Evolutionary conservation across 2,113 vertebrate genomes (phyloP).

Genomic region (Xenopus borealis): DNA sequence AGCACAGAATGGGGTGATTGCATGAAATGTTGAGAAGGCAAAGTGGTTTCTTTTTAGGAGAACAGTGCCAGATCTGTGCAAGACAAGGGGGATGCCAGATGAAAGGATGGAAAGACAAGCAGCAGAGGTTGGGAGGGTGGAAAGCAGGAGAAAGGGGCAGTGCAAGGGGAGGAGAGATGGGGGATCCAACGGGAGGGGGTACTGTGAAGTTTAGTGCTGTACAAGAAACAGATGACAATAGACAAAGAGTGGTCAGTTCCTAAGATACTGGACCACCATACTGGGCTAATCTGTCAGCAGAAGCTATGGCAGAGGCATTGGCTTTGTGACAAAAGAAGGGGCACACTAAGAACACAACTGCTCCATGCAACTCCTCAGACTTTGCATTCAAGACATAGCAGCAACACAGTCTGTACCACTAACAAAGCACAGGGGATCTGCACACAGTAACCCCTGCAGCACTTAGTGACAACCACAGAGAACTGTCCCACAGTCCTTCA

Average conservation of each 20-base stretch:
- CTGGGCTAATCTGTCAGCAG: slow-evolving; percentile 9
- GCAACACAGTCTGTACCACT: not conserved
- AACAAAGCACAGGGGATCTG: slow-evolving; percentile 10
- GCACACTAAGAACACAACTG: not conserved
- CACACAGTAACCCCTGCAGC: not conserved
- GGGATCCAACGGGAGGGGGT: slow-evolving; percentile 22
- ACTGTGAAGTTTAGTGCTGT: slow-evolving; percentile 26
- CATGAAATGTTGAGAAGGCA: too few relatives aligned
- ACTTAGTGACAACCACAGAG: not conserved
- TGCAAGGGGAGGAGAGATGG: slow-evolving; percentile 25
- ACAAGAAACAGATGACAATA: slow-evolving; percentile 44
- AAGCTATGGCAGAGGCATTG: not conserved
- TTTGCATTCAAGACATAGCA: not conserved
- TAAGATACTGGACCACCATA: slow-evolving; percentile 9
- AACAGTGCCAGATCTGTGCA: not conserved
- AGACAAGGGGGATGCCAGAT: not conserved
- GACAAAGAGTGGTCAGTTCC: slow-evolving; percentile 32
- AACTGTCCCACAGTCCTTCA: not conserved
- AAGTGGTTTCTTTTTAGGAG: too few relatives aligned
- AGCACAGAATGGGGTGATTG: too few relatives aligned
- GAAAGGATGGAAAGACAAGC: not conserved
- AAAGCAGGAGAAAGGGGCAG: slow-evolving; percentile 13
- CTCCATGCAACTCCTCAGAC: not conserved
- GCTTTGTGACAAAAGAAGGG: slow-evolving; percentile 13
- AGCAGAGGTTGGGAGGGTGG: not conserved